Base-by-base conservation (phyloP, 1,140 invertebrate species). In the Ladona fulva region DNA sequence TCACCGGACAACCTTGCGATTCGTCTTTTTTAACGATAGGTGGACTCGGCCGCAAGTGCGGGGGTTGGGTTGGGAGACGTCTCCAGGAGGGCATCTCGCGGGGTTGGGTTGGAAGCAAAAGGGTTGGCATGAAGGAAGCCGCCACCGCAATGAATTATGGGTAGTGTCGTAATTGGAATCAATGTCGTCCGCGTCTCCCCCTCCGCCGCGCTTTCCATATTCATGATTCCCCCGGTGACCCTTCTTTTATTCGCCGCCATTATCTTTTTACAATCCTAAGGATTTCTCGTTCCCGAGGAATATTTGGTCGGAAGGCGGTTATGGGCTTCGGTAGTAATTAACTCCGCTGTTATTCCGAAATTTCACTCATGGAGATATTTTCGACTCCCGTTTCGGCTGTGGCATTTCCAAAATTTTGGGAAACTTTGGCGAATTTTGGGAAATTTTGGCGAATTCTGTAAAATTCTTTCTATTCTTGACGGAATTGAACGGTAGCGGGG, bases 101-200 rank as follows among this genome's bases (percentile, higher is more conserved):
- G 52, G 44, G 44, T 52, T n/a, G n/a, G 44, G 44, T 19, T 19
- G 52, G 52, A 16, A 22, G 52, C 29, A 37, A 37, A 37, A 37
- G 29, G 29, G 29, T 37, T 37, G 29, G 29, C 52, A 22, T 22
- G 52, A 66, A 66, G 52, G 52, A 12, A 22, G 12, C 10, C 19
- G 44, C 44, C 44, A 22, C 52, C 52, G 52, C 52, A 66, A 66
- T 66, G 52, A 66, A 66, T 66, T 66, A 66, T 66, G 52, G 52
- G 16, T 12, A 66, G 52, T 66, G 52, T 66, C 52, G 52, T 66
- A 66, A 66, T 66, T 66, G 52, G 52, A 66, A 66, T 66, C 52
- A 66, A 66, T 66, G 52, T 66, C 52, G 52, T 19, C 44, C 44
- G 44, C 52, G 52, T 66, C 52, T 22, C 16, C 52, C 52, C 52